Conservation (phyloP, 2,113 vertebrate species). For the Globicephala melas region DNA sequence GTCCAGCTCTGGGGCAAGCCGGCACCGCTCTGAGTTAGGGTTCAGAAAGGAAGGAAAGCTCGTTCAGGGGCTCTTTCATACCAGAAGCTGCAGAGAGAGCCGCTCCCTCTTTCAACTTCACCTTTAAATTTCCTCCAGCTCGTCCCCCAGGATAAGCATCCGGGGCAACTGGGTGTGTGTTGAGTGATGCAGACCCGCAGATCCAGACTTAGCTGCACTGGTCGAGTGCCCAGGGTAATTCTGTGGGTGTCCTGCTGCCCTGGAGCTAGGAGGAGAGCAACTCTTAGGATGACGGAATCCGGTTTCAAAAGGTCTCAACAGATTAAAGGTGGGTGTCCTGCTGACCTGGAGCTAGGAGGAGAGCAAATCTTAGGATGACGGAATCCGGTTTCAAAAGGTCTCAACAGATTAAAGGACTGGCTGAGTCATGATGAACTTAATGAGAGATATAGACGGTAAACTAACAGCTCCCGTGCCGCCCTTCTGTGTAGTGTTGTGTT, state of each 20-base stretch:
- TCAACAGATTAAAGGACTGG: not conserved
- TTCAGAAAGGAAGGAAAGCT: not conserved
- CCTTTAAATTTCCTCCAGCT: not conserved
- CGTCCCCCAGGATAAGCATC: no score
- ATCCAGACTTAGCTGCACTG: not conserved
- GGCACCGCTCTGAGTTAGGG: not conserved
- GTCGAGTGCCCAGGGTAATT: not conserved
- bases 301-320: not conserved
- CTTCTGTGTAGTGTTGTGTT: not conserved
- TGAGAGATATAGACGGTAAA: not conserved
- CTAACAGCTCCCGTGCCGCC: rapidly evolving
- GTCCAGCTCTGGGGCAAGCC: rapidly evolving
- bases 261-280: not conserved
- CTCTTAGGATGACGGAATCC: not conserved
- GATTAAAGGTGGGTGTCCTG: not conserved
- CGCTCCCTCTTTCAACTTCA: not conserved
- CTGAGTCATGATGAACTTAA: not conserved
- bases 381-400: not conserved
- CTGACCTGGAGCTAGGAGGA: not conserved
- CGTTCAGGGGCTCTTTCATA: rapidly evolving
- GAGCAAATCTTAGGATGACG: not conserved
- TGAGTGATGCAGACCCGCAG: not conserved
- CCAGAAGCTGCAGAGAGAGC: not conserved
- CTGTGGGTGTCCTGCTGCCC: not conserved
- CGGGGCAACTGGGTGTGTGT: rapidly evolving